Evolutionary conservation across 2,888 invertebrate genomes (phyloP).

Genomic region (Adelognathus sp.): DNA sequence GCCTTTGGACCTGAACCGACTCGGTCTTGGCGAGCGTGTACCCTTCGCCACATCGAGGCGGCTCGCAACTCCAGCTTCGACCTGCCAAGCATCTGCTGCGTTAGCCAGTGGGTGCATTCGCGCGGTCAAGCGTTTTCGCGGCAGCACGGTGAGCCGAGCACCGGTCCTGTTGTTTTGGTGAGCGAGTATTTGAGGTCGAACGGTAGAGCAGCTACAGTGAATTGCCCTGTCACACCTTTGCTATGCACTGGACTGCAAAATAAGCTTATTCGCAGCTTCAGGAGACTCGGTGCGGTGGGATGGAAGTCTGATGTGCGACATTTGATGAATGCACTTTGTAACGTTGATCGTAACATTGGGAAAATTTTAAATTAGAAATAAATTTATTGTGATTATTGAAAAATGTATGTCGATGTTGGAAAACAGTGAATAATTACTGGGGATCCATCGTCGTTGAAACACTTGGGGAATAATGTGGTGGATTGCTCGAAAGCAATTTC

Average conservation of each 20-base stretch:
- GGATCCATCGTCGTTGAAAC: too few relatives aligned
- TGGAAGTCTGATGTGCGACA: background rate
- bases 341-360: too few relatives aligned
- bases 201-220: slow-evolving; percentile 5
- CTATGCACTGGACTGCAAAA: slow-evolving; percentile 16
- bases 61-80: background rate
- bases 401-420: background rate
- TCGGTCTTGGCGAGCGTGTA: background rate
- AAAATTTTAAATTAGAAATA: background rate
- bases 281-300: background rate
- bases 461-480: too few relatives aligned
- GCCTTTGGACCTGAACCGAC: slow-evolving; percentile 2
- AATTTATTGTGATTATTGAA: background rate
- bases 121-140: slow-evolving; percentile 27
- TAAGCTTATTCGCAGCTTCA: background rate
- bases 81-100: background rate
- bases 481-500: too few relatives aligned
- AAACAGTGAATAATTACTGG: background rate
- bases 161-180: slow-evolving; percentile 9
- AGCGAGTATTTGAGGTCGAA: slow-evolving; percentile 18
- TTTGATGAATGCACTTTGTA: background rate
- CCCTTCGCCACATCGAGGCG: background rate
- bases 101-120: background rate
- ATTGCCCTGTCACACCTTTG: background rate
- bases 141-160: background rate